Evolutionary conservation across 1,140 invertebrate genomes (phyloP), one percentile per base, ranked within the genome.

Genomic region (Drosophila sechellia): DNA sequence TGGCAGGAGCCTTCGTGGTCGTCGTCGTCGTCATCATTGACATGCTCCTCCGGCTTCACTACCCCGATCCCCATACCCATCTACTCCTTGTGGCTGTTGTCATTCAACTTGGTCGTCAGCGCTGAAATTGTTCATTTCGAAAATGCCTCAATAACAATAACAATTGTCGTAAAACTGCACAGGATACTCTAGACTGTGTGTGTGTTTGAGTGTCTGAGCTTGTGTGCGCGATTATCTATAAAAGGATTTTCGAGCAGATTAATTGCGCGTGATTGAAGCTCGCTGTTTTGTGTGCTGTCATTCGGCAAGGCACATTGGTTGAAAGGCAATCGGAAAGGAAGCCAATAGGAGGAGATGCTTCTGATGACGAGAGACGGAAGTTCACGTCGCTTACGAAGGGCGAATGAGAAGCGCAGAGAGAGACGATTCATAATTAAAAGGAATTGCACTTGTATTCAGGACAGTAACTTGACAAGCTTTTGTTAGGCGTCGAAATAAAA

Each of bases 81-180:
- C 15, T 42, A 17, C 42, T 4, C 11, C 17, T 10, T 20, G 10
- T 63, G 70, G 57, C 76, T 75, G 66, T 89, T 89, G 79, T 89
- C 83, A 87, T 87, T 89, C 80, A 85, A 75, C 69, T 79, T 71
- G 76, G 83, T 90, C 85, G 77, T 90, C 84, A 90, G 77, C 66
- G 85, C 64, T 73, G 74, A 80, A 89, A 89, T 86, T 89, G 85
- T 90, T 90, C 85, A 90, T 90, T 89, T 89, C 86, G 85, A 86
- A 90, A 90, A 89, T 89, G 85, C 86, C 85, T 90, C 85, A 89
- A 89, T 89, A 89, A 89, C 85, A 90, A 89, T 89, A 89, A 89
- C 85, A 89, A 89, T 89, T 89, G 85, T 85, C 85, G 81, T 89
- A 89, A 89, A 89, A 89, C 84, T 90, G 81, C 85, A 76, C 77